Evolutionary conservation across 2,113 vertebrate species (phyloP).

Genomic region (Pardalotus punctatus): DNA sequence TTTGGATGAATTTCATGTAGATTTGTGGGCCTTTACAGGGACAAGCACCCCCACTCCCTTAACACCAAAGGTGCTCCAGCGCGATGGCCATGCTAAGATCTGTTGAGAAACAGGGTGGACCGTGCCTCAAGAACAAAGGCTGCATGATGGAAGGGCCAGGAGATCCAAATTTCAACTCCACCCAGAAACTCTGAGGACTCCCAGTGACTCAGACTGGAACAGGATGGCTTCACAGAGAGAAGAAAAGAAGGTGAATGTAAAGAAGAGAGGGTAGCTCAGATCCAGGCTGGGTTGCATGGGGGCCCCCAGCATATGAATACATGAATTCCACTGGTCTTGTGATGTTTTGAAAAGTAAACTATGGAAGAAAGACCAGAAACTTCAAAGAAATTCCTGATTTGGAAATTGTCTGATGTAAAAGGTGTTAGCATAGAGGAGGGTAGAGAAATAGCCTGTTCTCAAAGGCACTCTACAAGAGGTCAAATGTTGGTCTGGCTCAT

Average conservation of each 20-base stretch:
- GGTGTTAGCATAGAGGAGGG: slow-evolving; percentile 44
- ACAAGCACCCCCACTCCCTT: neutral
- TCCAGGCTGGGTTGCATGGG: slow-evolving; percentile 5
- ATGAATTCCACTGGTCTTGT: slow-evolving; percentile 56
- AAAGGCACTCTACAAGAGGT: slow-evolving; percentile 60
- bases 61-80: neutral
- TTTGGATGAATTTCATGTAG: neutral
- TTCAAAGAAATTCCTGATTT: slow-evolving; percentile 71
- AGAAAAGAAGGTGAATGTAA: neutral
- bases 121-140: neutral
- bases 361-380: slow-evolving; percentile 50
- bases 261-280: neutral
- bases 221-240: neutral
- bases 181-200: neutral
- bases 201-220: neutral
- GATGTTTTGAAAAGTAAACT: slow-evolving; percentile 68
- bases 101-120: neutral
- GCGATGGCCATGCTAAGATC: rapidly evolving
- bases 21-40: neutral
- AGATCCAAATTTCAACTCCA: neutral
- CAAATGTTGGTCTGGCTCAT: slow-evolving; percentile 55
- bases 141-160: neutral
- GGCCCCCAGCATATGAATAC: slow-evolving; percentile 45
- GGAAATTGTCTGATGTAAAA: slow-evolving; percentile 70
- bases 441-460: slow-evolving; percentile 52